Evolutionary conservation across 92 coral and sea anemone species (phyloP).

Genomic region (Pocillopora grandis): DNA sequence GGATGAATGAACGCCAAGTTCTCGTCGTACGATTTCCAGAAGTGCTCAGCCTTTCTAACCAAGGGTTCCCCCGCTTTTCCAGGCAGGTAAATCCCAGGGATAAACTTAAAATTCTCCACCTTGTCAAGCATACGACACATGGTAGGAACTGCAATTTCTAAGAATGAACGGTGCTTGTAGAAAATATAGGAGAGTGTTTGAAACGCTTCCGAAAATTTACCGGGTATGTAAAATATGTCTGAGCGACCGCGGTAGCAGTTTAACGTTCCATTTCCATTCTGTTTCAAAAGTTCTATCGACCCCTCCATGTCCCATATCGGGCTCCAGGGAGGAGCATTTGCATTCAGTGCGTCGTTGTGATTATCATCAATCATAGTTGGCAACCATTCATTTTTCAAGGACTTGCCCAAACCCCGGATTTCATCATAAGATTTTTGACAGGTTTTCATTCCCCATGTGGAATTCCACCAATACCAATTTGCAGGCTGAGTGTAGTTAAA

Average conservation of each 20-base stretch:
- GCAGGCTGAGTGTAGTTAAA: constrained; percentile 47
- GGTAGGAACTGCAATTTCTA: constrained; percentile 90
- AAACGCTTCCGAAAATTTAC: constrained; percentile 62
- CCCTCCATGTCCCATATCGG: constrained; percentile 36
- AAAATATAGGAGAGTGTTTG: constrained; percentile 69
- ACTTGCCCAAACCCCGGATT: constrained; percentile 52
- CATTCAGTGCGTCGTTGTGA: neutral
- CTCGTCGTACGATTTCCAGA: constrained; percentile 80
- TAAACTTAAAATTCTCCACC: constrained; percentile 59
- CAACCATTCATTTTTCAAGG: constrained; percentile 1
- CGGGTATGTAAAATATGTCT: constrained; percentile 81
- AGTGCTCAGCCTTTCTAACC: constrained; percentile 65
- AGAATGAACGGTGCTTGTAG: constrained; percentile 78
- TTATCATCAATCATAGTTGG: neutral
- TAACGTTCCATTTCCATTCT: constrained; percentile 60
- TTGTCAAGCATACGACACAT: constrained; percentile 77
- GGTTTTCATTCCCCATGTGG: constrained; percentile 68
- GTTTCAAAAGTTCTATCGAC: constrained; percentile 41
- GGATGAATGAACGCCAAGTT: constrained; percentile 75
- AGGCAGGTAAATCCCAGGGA: constrained; percentile 87
- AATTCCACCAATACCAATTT: constrained; percentile 90
- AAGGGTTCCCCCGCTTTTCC: constrained; percentile 75
- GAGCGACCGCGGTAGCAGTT: constrained; percentile 83
- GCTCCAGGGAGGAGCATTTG: neutral
- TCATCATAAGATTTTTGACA: constrained; percentile 83